phyloP scores from a whole-genome alignment of 2,888 invertebrate species.

The Tipula lateralis region DNA sequence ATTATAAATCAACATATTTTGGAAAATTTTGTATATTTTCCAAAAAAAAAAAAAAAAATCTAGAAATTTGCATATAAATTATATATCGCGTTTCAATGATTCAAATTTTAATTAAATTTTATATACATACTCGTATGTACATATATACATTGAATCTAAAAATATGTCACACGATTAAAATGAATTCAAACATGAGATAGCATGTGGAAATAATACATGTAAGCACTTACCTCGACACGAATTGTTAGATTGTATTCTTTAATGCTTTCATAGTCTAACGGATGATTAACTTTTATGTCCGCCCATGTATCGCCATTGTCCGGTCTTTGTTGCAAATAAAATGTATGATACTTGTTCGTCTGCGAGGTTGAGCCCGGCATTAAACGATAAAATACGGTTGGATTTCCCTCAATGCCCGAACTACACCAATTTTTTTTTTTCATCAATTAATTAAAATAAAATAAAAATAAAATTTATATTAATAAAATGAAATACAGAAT shows the following conservation, averaged over 20 bases:
- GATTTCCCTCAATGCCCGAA: constrained; percentile 94
- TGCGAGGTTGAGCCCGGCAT: constrained; percentile 95
- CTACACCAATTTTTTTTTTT: constrained; percentile 51
- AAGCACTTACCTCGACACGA: constrained; percentile 78
- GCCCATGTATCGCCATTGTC: constrained; percentile 93
- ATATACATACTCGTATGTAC: too few relatives aligned
- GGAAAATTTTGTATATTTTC: background rate
- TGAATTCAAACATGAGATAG: background rate
- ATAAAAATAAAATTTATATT: background rate
- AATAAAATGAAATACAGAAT: background rate
- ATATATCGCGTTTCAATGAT: background rate
- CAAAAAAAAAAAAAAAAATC: background rate
- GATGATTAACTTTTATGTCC: constrained; percentile 93
- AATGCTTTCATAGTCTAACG: constrained; percentile 89
- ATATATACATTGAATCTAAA: background rate
- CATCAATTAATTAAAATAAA: background rate
- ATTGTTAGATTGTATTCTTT: constrained; percentile 94
- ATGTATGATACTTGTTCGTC: constrained; percentile 92
- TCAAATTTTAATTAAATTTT: background rate
- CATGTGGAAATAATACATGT: background rate
- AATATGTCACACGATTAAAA: background rate
- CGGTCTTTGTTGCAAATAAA: constrained; percentile 89
- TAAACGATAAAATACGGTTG: constrained; percentile 89
- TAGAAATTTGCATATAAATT: background rate
- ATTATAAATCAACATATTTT: background rate